Base-by-base conservation (phyloP, 1,140 invertebrate genomes). In the Camponotus pennsylvanicus region DNA sequence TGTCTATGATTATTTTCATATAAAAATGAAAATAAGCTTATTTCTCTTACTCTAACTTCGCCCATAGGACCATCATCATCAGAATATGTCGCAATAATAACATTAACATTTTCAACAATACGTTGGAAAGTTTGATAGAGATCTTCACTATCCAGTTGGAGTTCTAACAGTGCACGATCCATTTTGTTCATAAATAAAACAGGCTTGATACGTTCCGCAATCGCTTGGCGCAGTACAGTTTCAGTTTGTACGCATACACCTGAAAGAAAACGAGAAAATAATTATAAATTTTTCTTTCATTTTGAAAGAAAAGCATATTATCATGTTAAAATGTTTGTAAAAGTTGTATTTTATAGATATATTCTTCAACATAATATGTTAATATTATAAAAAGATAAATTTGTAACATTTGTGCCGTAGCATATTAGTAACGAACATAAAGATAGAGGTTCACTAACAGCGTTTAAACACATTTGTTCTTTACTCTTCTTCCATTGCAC, bases 151-250 rank as follows among this genome's bases (percentile, higher is more conserved):
- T 98, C 98, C 89, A 99, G 96, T 94, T 99, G 99, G 92, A 99
- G 96, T 95, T 99, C 99, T 2, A 99, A 96, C 57, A 99, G 96
- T 91, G 98, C 99, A 92, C 99, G 97, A 96, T 99, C 99, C 99
- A 99, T 99, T 96, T 99, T 99, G 97, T 99, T 99, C 99, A 99
- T 99, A 97, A 99, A 99, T 87, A 99, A 96, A 92, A 99, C 98
- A 76, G 99, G 99, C 97, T 99, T 99, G 93, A 99, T 99, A 94
- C 99, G 97, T 96, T 99, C 99, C 89, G 98, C 98, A 95, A 99
- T 99, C 86, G 99, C 99, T 95, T 99, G 99, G 96, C 99, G 98
- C 91, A 99, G 96, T 84, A 99, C 99, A 95, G 99, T 99, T 96
- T 99, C 99, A 79, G 99, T 99, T 96, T 99, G 99, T 90, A 99